Evolutionary conservation across 2,888 invertebrate species (phyloP).

Genomic region (Reticulitermes lucifugus): DNA sequence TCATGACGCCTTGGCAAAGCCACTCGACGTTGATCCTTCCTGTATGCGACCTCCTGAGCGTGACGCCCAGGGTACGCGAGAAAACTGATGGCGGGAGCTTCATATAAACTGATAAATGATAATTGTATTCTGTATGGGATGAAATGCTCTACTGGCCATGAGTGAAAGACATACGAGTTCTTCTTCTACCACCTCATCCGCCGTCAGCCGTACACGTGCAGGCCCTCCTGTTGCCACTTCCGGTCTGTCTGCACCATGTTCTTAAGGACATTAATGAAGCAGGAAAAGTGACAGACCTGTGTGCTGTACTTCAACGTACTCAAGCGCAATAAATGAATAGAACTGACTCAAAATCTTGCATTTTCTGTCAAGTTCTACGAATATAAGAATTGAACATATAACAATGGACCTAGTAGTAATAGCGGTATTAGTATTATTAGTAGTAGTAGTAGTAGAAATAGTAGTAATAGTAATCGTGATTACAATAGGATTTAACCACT

Average conservation of each 20-base stretch:
- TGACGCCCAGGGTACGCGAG: background rate
- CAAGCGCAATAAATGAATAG: too few species aligned
- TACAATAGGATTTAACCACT: too few species aligned
- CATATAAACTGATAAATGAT: slow-evolving; percentile 22
- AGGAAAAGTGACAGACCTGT: too few species aligned
- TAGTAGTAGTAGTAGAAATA: too few species aligned
- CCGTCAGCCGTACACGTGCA: slow-evolving; percentile 35
- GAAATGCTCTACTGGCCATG: slow-evolving; percentile 44
- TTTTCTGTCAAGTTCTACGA: too few species aligned
- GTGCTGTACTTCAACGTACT: too few species aligned
- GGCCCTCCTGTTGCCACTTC: slow-evolving; percentile 27
- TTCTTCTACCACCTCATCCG: slow-evolving; percentile 14
- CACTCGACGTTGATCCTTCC: background rate
- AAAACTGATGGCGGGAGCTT: slow-evolving; percentile 5
- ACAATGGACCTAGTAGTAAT: too few species aligned
- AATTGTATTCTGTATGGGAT: slow-evolving; percentile 32
- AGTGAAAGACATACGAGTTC: slow-evolving; percentile 38
- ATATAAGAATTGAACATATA: too few species aligned
- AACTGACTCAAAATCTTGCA: too few species aligned
- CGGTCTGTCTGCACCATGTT: background rate
- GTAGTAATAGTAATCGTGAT: too few species aligned
- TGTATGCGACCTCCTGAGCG: background rate
- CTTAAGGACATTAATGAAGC: too few species aligned
- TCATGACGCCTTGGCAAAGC: slow-evolving; percentile 16
- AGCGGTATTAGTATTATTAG: too few species aligned